phyloP scores from a whole-genome alignment of 2,113 vertebrate species.

The Grallaria varia region DNA sequence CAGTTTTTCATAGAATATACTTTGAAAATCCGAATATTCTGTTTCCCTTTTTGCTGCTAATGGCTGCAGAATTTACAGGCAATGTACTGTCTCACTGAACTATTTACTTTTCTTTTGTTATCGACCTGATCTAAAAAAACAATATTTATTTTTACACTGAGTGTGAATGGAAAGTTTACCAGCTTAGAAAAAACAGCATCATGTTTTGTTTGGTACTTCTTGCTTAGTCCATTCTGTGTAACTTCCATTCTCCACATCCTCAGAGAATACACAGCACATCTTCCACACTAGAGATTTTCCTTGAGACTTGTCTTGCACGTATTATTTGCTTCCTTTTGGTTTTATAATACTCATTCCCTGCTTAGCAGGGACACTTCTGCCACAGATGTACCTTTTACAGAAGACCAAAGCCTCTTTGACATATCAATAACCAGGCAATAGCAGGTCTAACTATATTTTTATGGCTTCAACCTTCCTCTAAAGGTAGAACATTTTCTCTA shows the following conservation, averaged over 20 bases:
- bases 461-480: neutral
- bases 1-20: neutral
- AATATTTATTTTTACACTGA: neutral
- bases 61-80: neutral
- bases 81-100: neutral
- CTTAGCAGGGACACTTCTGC: neutral
- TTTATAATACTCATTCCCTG: neutral
- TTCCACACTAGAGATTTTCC: neutral
- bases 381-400: neutral
- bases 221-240: neutral
- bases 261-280: neutral
- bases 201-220: neutral
- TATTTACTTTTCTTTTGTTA: neutral
- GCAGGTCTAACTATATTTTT: neutral
- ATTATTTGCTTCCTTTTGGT: neutral
- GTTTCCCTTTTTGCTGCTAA: neutral
- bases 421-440: neutral
- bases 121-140: neutral
- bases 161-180: neutral
- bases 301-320: neutral
- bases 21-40: neutral
- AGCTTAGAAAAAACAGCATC: neutral
- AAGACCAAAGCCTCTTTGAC: neutral
- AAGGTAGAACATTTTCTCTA: neutral
- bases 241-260: neutral